Percentiles rank a stretch among this genome's conserved stretches.
phyloP scores from a whole-genome alignment of 2,888 invertebrate genomes.

The Pollenia amentaria region DNA sequence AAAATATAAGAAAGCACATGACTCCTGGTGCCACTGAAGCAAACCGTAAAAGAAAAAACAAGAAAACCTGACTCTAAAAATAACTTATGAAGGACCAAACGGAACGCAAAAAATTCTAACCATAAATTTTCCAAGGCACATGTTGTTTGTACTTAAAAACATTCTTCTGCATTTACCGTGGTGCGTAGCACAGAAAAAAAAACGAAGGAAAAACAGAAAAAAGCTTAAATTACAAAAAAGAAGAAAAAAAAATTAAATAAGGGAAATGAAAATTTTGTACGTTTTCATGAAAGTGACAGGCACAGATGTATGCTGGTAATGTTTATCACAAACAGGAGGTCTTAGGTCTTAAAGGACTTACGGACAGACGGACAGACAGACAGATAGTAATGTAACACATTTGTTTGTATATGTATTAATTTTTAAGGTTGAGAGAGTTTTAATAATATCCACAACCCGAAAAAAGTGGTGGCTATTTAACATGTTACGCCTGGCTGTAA shows the following conservation, averaged over 20 bases:
- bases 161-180: slow-evolving; percentile 26
- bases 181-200: slow-evolving; percentile 33
- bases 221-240: slow-evolving; percentile 61
- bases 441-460: slow-evolving; percentile 47
- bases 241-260: slow-evolving; percentile 41
- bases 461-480: slow-evolving; percentile 54
- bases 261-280: slow-evolving; percentile 46
- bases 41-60: slow-evolving; percentile 16
- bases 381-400: slow-evolving; percentile 16
- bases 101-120: slow-evolving; percentile 60
- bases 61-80: slow-evolving; percentile 50
- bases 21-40: slow-evolving; percentile 41
- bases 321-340: not conserved
- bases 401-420: not conserved
- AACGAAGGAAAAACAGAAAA: slow-evolving; percentile 9
- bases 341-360: not conserved
- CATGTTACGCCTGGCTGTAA: slow-evolving; percentile 1
- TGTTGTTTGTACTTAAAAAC: slow-evolving; percentile 64
- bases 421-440: slow-evolving; percentile 21
- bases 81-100: slow-evolving; percentile 68
- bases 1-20: slow-evolving; percentile 65
- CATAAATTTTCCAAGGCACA: slow-evolving; percentile 66
- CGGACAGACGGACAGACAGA: not conserved
- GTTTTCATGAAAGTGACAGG: slow-evolving; percentile 49
- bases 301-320: slow-evolving; percentile 62